Conservation (phyloP, 2,888 invertebrate genomes). For the Euplexia lucipara region DNA sequence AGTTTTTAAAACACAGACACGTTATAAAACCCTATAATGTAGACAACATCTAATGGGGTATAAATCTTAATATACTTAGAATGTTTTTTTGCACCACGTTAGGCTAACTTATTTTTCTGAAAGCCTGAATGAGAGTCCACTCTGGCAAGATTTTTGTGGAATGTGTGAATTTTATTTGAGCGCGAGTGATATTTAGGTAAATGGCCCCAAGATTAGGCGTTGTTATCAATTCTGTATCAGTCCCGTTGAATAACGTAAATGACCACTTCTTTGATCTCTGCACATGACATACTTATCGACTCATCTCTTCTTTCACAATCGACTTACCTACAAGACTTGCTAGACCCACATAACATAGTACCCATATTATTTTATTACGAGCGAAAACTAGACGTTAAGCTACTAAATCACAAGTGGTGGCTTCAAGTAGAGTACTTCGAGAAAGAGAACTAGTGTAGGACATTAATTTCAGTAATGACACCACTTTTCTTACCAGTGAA, state of each 20-base stretch:
- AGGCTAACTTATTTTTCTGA: too few species aligned
- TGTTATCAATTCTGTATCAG: slow-evolving; percentile 5
- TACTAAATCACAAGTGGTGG: slow-evolving; percentile 2
- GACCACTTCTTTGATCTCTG: slow-evolving; percentile 1
- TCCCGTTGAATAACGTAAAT: background rate
- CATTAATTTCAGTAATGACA: background rate
- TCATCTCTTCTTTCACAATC: background rate
- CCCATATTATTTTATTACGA: background rate
- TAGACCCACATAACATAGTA: background rate
- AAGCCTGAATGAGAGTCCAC: background rate
- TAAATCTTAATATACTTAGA: too few species aligned
- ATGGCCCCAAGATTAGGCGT: background rate
- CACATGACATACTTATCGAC: background rate
- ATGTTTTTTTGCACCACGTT: background rate
- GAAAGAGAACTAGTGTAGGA: background rate
- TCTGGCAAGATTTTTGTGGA: background rate
- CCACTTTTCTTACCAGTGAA: slow-evolving; percentile 8
- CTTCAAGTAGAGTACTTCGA: background rate
- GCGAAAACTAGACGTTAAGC: background rate
- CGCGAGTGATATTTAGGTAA: background rate
- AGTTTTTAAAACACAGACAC: too few species aligned
- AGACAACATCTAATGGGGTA: too few species aligned
- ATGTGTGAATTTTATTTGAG: background rate
- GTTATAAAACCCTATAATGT: too few species aligned
- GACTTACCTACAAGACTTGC: background rate